A percentile compares a stretch with the other conserved stretches of the same genome.
Conservation (phyloP, 2,888 invertebrate genomes). For the Hipparchia sbordonii region DNA sequence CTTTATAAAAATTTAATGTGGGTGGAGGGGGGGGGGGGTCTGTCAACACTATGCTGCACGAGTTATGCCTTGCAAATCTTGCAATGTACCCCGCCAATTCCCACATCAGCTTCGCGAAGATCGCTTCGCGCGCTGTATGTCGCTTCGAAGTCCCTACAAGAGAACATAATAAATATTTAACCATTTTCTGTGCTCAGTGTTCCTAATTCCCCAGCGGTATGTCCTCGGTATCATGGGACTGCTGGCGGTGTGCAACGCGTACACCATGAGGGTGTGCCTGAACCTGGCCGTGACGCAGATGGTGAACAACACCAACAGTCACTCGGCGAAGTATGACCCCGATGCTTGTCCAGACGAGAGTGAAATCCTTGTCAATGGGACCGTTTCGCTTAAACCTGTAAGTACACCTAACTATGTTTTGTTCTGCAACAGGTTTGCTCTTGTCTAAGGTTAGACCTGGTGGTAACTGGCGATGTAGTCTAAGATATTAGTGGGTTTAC, state of each 20-base stretch:
- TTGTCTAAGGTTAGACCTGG: too few species aligned
- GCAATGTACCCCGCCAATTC: not conserved
- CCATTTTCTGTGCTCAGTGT: constrained; percentile 75
- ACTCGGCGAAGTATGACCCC: constrained; percentile 60
- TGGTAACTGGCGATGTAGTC: too few species aligned
- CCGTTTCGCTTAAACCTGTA: constrained; percentile 65
- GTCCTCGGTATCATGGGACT: constrained; percentile 89
- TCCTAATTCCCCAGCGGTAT: constrained; percentile 86
- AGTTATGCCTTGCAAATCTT: too few species aligned
- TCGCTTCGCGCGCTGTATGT: not conserved
- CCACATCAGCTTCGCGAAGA: too few species aligned
- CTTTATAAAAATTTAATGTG: too few species aligned
- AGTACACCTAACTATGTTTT: constrained; percentile 42
- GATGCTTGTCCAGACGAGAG: constrained; percentile 72
- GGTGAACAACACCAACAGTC: constrained; percentile 76
- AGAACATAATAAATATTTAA: not conserved
- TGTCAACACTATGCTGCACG: too few species aligned
- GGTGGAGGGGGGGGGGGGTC: too few species aligned
- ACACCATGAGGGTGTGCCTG: constrained; percentile 88
- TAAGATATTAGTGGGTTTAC: too few species aligned
- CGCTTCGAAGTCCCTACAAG: not conserved
- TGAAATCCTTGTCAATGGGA: constrained; percentile 62
- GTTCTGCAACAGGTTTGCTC: too few species aligned
- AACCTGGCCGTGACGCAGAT: constrained; percentile 88
- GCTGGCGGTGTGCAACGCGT: constrained; percentile 88